Percentiles rank a stretch among this genome's conserved stretches.
Evolutionary conservation across 2,888 invertebrate genomes (phyloP).

Genomic region (Drosophila aldrichi): DNA sequence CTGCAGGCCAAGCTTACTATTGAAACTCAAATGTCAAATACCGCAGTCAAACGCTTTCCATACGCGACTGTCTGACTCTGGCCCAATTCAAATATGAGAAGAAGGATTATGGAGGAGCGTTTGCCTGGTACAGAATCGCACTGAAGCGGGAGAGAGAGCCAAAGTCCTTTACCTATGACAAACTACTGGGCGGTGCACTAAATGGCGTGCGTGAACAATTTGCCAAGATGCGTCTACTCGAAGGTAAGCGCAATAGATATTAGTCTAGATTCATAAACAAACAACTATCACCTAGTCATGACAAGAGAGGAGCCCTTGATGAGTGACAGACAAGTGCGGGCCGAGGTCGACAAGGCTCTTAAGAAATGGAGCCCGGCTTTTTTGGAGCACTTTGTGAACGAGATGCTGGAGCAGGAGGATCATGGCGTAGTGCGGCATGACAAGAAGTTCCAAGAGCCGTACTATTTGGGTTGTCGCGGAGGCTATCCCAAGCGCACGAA

Average conservation of each 20-base stretch:
- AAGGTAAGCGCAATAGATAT: constrained; percentile 21
- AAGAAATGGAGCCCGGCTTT: constrained; percentile 1
- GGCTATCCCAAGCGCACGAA: constrained; percentile 21
- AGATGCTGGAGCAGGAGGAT: constrained; percentile 15
- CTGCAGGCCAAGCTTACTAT: neutral
- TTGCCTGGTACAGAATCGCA: constrained; percentile 46
- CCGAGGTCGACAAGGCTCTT: constrained; percentile 3
- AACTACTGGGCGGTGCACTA: constrained; percentile 17
- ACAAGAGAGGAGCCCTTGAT: neutral
- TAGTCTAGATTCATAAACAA: neutral
- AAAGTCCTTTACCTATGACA: constrained; percentile 3
- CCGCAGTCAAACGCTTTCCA: constrained; percentile 30
- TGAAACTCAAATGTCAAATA: neutral
- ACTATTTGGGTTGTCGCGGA: constrained; percentile 50
- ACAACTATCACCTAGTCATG: constrained; percentile 4
- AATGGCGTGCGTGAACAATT: constrained; percentile 20
- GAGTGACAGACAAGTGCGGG: neutral
- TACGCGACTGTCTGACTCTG: constrained; percentile 48
- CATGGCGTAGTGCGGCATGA: neutral
- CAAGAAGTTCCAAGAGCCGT: neutral
- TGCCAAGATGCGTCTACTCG: constrained; percentile 10
- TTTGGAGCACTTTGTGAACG: constrained; percentile 14
- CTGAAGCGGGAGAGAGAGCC: constrained; percentile 5
- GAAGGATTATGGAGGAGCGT: constrained; percentile 36
- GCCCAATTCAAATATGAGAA: constrained; percentile 39